A percentile compares a stretch with the other conserved stretches of the same genome.
Evolutionary conservation across 2,797 vertebrate genomes (phyloP).

Genomic region (Onychomys leucogaster): DNA sequence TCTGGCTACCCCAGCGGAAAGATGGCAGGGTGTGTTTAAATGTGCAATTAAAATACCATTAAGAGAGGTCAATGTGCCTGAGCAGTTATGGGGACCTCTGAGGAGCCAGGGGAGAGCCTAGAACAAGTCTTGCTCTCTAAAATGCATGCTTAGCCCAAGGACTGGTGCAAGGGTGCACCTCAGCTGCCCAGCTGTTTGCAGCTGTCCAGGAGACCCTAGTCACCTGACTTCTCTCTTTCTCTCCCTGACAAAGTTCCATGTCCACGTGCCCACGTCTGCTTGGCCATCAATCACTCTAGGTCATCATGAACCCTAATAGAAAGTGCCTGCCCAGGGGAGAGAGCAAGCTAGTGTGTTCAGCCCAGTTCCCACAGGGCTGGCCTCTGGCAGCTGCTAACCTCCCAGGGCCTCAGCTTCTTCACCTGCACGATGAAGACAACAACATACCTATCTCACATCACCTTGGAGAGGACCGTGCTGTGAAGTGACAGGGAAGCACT

Average conservation of each 20-base stretch:
- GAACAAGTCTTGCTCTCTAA: not conserved
- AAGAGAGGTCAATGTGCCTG: not conserved
- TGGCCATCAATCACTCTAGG: not conserved
- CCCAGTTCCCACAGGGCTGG: not conserved
- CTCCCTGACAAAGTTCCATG: not conserved
- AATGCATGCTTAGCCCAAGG: not conserved
- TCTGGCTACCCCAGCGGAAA: not conserved
- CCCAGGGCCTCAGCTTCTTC: not conserved
- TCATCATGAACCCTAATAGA: rapidly evolving
- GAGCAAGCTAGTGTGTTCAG: not conserved
- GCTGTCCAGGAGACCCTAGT: not conserved
- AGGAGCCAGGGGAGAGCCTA: not conserved
- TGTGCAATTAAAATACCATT: slow-evolving; percentile 63
- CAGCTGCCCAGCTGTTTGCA: not conserved
- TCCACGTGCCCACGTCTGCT: rapidly evolving
- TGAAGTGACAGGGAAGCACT: not conserved
- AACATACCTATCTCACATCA: rapidly evolving
- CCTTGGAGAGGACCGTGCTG: not conserved
- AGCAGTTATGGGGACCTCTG: not conserved
- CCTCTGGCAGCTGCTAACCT: not conserved
- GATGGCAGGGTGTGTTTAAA: not conserved
- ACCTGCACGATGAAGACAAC: not conserved
- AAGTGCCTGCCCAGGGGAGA: not conserved
- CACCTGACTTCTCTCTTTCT: not conserved
- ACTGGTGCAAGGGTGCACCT: not conserved